A percentile compares a stretch with the other conserved stretches of the same genome.
These are phyloP conservation scores for Hypothenemus hampei DNA, from an alignment of 1,140 invertebrate genomes.

Conservation along the genomic window DNA sequence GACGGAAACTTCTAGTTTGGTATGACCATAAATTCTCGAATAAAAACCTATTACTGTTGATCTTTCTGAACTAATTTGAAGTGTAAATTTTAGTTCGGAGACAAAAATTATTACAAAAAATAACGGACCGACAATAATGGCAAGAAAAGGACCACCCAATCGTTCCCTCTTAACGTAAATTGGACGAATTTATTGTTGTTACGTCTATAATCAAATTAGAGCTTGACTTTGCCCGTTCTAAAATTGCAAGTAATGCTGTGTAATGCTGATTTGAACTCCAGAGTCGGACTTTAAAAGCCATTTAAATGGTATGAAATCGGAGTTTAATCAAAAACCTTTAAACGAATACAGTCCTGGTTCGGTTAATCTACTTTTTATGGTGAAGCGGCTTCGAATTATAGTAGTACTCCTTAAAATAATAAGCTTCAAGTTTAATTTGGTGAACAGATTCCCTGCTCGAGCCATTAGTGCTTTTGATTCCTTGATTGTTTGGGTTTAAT, in stretches of 20 bases:
- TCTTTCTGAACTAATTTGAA: no score
- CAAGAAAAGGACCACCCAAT: constrained; percentile 15
- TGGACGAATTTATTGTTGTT: constrained; percentile 20
- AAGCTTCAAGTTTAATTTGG: constrained; percentile 9
- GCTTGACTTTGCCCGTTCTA: constrained; percentile 3
- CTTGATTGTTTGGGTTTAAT: constrained; percentile 12
- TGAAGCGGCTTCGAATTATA: not conserved
- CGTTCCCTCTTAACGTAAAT: constrained; percentile 6
- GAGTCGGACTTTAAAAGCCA: not conserved
- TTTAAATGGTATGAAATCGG: not conserved
- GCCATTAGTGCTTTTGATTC: constrained; percentile 17
- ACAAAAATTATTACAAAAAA: no score
- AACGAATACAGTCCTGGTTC: constrained; percentile 1
- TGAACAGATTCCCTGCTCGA: constrained; percentile 6
- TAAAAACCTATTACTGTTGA: no score
- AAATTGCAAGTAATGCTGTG: constrained; percentile 18
- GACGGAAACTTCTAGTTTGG: no score
- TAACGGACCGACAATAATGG: constrained; percentile 5
- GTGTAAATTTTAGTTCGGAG: no score
- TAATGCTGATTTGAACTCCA: constrained; percentile 1
- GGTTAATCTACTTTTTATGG: constrained; percentile 15
- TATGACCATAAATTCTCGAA: no score
- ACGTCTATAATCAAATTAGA: constrained; percentile 22
- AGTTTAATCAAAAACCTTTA: not conserved
- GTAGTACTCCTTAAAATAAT: constrained; percentile 19